Base-by-base conservation (phyloP, 2,113 vertebrate species). In the Leucosticte australis region DNA sequence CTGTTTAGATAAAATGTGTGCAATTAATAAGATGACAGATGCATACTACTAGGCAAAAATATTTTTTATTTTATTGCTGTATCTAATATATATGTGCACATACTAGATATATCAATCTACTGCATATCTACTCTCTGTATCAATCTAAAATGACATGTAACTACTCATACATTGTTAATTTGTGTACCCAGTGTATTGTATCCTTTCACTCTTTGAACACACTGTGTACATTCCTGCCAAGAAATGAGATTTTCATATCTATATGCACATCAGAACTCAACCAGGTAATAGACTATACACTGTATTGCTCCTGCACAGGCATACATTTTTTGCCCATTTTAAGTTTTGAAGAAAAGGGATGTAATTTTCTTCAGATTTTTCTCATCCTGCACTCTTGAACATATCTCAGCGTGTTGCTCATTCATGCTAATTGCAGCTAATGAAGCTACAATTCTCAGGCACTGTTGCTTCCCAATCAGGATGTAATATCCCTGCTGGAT, bases 361-460 rank as follows among this genome's bases (percentile, higher is more conserved):
- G 15, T 27, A 10, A 69, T 86, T 91, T 92, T 89, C 67, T 89
- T 76, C 35, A 18, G 13, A 41, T 69, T 90, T 88, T 65, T 86
- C 67, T 93, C 41, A 56, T 76, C 37, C 37, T 79, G 31, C 1
- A 1, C 44, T 92, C 52, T 67, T 83, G 30, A 60, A 67, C 13
- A 7, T 64, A 69, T 80, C 83, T 83, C 86, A 73, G 59, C 46
- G 68, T 73, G 42, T 80, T 83, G 75, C 44, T 70, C 73, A 83
- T 60, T 88, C 67, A 64, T 73, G 71, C 16, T 95, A 84, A 94
- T 69, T 90, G 63, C 55, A 77, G 50, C 20, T 92, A 89, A 89
- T 37, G 31, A 84, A 81, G 52, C 64, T 67, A 35, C 41, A 83
- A 7, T 47, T 50, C 62, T 85, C 44, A 47, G 24, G 53, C 74